Evolutionary conservation across 2,797 vertebrate genomes (phyloP).

Genomic region (Rhinatrema bivittatum): DNA sequence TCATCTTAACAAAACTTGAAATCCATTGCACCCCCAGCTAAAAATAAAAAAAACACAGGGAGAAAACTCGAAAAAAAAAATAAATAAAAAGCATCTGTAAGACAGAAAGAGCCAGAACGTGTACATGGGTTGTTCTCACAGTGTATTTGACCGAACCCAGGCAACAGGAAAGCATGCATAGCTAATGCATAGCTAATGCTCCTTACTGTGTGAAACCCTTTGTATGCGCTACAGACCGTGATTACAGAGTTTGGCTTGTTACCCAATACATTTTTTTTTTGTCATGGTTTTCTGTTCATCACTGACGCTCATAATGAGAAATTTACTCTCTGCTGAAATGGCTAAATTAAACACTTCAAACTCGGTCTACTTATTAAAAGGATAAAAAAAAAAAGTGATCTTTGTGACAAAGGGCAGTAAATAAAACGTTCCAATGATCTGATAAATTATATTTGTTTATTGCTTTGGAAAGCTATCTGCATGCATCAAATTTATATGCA

Average conservation of each 20-base stretch:
- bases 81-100: slow-evolving; percentile 62
- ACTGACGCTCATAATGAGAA: slow-evolving; percentile 79
- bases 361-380: too few species aligned
- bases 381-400: too few species aligned
- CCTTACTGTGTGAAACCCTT: slow-evolving; percentile 77
- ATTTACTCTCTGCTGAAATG: slow-evolving; percentile 76
- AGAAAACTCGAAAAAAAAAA: slow-evolving; percentile 61
- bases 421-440: too few species aligned
- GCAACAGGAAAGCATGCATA: slow-evolving; percentile 93
- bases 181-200: slow-evolving; percentile 91
- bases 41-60: slow-evolving; percentile 36
- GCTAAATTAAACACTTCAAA: slow-evolving; percentile 87
- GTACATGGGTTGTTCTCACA: slow-evolving; percentile 66
- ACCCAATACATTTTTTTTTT: slow-evolving; percentile 69
- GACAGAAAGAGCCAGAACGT: slow-evolving; percentile 61
- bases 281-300: slow-evolving; percentile 72
- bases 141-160: slow-evolving; percentile 70
- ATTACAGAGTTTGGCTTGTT: slow-evolving; percentile 80
- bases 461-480: too few species aligned
- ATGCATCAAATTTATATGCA: too few species aligned
- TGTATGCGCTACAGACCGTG: slow-evolving; percentile 69
- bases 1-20: neutral
- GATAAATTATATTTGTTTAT: too few species aligned
- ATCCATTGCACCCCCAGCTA: slow-evolving; percentile 6
- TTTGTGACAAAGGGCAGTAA: too few species aligned